Percentiles rank a stretch among this genome's conserved stretches.
Conservation (phyloP, 2,113 vertebrate genomes). For the Tetrao urogallus region DNA sequence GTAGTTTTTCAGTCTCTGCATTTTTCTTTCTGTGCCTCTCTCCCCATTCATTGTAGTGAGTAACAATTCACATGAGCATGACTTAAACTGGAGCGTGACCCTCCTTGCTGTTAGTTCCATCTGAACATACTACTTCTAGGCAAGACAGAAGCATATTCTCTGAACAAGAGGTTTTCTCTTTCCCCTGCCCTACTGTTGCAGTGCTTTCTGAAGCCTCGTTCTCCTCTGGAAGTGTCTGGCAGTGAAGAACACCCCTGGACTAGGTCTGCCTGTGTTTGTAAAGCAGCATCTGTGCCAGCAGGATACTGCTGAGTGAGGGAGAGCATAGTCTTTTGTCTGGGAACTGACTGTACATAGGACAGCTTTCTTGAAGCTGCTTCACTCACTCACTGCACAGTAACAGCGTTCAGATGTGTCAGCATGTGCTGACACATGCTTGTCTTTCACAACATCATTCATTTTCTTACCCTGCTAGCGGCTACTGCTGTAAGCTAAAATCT, state of each 20-base stretch:
- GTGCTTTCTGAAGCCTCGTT: not conserved
- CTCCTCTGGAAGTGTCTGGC: not conserved
- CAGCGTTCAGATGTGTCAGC: not conserved
- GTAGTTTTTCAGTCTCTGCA: not conserved
- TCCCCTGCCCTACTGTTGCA: not conserved
- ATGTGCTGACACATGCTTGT: not conserved
- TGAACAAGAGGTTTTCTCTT: not conserved
- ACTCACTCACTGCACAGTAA: accelerated
- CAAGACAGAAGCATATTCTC: not conserved
- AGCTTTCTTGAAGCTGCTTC: not conserved
- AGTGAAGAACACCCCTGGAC: not conserved
- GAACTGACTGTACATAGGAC: not conserved
- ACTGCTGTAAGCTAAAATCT: not conserved
- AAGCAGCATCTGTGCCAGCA: accelerated
- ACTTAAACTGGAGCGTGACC: constrained; percentile 26
- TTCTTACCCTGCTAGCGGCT: not conserved
- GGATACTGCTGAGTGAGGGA: not conserved
- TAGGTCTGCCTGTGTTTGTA: not conserved
- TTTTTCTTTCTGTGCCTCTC: not conserved
- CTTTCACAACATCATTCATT: not conserved
- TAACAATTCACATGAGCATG: constrained; percentile 54
- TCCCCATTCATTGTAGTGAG: constrained; percentile 1
- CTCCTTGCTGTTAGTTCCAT: constrained; percentile 20
- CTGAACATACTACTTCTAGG: not conserved
- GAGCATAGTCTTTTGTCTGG: not conserved